Evolutionary conservation across 2,797 vertebrate species (phyloP).

Genomic region (Pseudotriccus pelzelni): DNA sequence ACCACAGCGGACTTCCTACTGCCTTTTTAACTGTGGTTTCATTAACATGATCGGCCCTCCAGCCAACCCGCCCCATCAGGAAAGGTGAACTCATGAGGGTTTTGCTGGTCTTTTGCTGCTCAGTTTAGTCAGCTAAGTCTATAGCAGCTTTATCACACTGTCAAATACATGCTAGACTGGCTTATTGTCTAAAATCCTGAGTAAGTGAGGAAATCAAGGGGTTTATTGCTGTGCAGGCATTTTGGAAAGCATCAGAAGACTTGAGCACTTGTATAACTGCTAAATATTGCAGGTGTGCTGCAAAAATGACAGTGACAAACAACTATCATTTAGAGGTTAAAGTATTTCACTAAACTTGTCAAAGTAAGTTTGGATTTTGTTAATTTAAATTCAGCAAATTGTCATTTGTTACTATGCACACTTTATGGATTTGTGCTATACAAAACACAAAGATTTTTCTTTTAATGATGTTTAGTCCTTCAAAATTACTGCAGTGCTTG

Average conservation of each 20-base stretch:
- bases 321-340: neutral
- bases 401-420: neutral
- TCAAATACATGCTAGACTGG: neutral
- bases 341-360: neutral
- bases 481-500: neutral
- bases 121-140: neutral
- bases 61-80: neutral
- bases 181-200: neutral
- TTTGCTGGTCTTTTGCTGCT: neutral
- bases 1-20: neutral
- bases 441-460: neutral
- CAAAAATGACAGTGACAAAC: neutral
- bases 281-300: neutral
- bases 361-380: neutral
- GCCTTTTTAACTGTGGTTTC: neutral
- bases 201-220: neutral
- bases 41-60: rapidly evolving
- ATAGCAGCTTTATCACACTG: neutral
- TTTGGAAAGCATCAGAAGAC: neutral
- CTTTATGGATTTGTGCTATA: neutral
- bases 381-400: neutral
- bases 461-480: neutral
- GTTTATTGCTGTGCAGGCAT: neutral
- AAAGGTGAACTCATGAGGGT: neutral
- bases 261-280: neutral